Evolutionary conservation across 1,140 invertebrate species (phyloP), one percentile per base, ranked within the genome.

Genomic region (Lineus longissimus): DNA sequence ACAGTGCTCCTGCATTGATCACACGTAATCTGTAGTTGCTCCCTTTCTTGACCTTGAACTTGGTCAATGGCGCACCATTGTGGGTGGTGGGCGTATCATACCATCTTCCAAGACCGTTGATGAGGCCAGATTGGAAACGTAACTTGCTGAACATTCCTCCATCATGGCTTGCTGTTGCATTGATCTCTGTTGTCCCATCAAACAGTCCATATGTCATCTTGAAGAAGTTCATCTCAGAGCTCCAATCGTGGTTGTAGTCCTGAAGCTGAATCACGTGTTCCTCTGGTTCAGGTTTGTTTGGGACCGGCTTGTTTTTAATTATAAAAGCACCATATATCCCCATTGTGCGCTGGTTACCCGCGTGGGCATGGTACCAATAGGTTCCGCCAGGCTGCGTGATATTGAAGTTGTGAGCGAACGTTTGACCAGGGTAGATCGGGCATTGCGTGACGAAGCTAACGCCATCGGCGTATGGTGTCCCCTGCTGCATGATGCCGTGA

Each of bases 301-400:
- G 84, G 0, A 89, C 84, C 0, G 90, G 84, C 75, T 91, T 88
- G 2, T 91, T 85, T 0, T 94, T 88, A 25, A 94, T 87, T 22
- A 93, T 79, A 0, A 89, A 81, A 0, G 92, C 92, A 63, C 40
- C 40, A 89, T 90, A 0, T 88, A 85, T 0, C 11, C 92, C 92
- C 71, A 94, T 92, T 7, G 88, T 87, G 25, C 91, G 77, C 80
- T 94, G 92, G 76, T 91, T 86, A 17, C 91, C 91, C 15, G 90
- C 88, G 73, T 95, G 93, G 1, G 92, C 89, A 77, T 96, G 93
- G 88, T 90, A 95, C 79, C 92, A 95, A 79, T 94, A 90, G 0
- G 92, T 94, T 40, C 93, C 93, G 0, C 72, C 31, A 22, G 65
- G 69, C 13, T 65, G 19, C 19, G 40, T 19, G 40, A 13, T 13